Conservation (phyloP, 2,797 vertebrate genomes). For the Antennarius maculatus region DNA sequence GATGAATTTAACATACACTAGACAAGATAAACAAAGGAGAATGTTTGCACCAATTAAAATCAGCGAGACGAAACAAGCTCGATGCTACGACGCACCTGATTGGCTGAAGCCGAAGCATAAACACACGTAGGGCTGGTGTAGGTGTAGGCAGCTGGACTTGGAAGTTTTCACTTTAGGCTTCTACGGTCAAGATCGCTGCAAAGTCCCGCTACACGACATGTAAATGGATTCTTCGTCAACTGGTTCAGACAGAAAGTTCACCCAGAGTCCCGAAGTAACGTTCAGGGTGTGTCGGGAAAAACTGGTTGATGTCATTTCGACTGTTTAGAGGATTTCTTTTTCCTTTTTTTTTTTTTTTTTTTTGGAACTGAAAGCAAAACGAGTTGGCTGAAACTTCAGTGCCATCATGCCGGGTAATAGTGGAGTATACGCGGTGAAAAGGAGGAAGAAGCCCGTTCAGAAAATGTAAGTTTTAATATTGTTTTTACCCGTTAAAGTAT, state of each 20-base stretch:
- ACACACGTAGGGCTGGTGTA: neutral
- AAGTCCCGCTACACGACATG: neutral
- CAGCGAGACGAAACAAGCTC: fast-evolving
- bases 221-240: neutral
- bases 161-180: conserved; percentile 1
- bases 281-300: conserved; percentile 8
- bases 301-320: neutral
- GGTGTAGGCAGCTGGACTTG: neutral
- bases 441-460: conserved; percentile 62
- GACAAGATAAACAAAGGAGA: conserved; percentile 17
- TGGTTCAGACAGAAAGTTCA: neutral
- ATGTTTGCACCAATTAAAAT: conserved; percentile 5
- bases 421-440: conserved; percentile 50
- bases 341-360: neutral
- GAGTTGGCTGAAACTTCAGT: neutral
- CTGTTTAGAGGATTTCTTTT: neutral
- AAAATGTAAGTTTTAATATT: conserved; percentile 43
- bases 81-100: conserved; percentile 1
- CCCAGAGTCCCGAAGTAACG: neutral
- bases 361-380: neutral
- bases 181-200: neutral
- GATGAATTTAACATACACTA: too few species aligned
- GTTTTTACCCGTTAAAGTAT: neutral
- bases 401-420: conserved; percentile 50
- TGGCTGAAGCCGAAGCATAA: conserved; percentile 11